These are phyloP conservation scores for Tholera decimalis DNA, from an alignment of 2,888 invertebrate genomes.

Conservation along the genomic window DNA sequence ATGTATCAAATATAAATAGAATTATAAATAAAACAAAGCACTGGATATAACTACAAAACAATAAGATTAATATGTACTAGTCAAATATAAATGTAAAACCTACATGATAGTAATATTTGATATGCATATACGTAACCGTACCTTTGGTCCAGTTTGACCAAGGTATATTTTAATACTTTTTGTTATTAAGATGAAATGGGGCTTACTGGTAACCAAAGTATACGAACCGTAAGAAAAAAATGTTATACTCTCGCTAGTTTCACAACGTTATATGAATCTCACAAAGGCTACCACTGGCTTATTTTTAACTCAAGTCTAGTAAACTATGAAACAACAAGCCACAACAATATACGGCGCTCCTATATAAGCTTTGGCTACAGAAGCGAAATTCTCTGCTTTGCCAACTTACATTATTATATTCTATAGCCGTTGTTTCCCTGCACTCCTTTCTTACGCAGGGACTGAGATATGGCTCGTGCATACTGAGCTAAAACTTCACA, in stretches of 20 bases:
- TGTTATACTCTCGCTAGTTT: neutral
- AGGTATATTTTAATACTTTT: neutral
- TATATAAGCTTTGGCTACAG: conserved; percentile 58
- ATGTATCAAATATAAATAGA: no score
- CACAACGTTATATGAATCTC: conserved; percentile 25
- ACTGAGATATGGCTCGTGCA: conserved; percentile 64
- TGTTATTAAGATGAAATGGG: neutral
- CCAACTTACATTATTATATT: conserved; percentile 67
- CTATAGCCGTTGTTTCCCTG: conserved; percentile 65
- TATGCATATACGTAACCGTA: no score
- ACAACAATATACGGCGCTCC: conserved; percentile 47
- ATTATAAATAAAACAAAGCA: no score
- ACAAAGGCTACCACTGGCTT: conserved; percentile 55
- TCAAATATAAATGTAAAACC: no score
- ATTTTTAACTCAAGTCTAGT: conserved; percentile 65
- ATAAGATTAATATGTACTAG: no score
- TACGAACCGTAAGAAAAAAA: neutral
- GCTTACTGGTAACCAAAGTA: neutral
- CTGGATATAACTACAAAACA: no score
- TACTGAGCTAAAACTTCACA: conserved; percentile 62
- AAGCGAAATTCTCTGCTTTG: conserved; percentile 55
- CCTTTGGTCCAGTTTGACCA: no score
- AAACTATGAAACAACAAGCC: conserved; percentile 51
- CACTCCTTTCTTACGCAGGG: conserved; percentile 66
- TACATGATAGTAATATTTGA: no score